Conservation (phyloP, 2,113 vertebrate genomes). For the Collichthys lucidus region DNA sequence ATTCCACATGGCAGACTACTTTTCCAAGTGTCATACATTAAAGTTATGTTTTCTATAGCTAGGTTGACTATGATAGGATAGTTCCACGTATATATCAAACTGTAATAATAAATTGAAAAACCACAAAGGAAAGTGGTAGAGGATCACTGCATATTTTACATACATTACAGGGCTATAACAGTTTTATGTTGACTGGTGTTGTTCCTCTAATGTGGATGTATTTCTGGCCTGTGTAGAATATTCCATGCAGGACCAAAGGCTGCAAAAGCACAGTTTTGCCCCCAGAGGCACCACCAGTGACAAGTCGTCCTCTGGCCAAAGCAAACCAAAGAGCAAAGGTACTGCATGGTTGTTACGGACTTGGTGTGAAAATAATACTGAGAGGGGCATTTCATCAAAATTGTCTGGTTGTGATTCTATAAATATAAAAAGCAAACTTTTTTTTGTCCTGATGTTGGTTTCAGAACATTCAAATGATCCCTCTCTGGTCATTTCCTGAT, state of each 20-base stretch:
- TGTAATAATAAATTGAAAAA: background rate
- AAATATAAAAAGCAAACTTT: slow-evolving; percentile 2
- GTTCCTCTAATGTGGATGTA: slow-evolving; percentile 58
- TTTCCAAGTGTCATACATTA: background rate
- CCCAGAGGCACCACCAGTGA: slow-evolving; percentile 89
- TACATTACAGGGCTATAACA: background rate
- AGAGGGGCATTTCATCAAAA: slow-evolving; percentile 33
- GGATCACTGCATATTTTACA: background rate
- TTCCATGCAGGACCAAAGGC: slow-evolving; percentile 92
- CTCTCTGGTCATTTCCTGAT: background rate
- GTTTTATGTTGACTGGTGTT: background rate
- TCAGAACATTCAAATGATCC: background rate
- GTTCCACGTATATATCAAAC: background rate
- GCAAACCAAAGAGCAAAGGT: slow-evolving; percentile 98
- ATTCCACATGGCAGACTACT: background rate
- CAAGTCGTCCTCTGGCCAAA: slow-evolving; percentile 90
- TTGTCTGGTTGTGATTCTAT: background rate
- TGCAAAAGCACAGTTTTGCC: slow-evolving; percentile 92
- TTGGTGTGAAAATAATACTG: background rate
- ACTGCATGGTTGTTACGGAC: slow-evolving; percentile 49
- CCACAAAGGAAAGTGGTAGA: background rate
- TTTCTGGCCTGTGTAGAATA: slow-evolving; percentile 79
- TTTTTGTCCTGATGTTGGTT: background rate
- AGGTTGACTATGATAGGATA: background rate
- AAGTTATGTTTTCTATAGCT: background rate